These are phyloP conservation scores for Micropoecilia bifurca DNA, from an alignment of 2,797 vertebrate species.

Conservation along the genomic window DNA sequence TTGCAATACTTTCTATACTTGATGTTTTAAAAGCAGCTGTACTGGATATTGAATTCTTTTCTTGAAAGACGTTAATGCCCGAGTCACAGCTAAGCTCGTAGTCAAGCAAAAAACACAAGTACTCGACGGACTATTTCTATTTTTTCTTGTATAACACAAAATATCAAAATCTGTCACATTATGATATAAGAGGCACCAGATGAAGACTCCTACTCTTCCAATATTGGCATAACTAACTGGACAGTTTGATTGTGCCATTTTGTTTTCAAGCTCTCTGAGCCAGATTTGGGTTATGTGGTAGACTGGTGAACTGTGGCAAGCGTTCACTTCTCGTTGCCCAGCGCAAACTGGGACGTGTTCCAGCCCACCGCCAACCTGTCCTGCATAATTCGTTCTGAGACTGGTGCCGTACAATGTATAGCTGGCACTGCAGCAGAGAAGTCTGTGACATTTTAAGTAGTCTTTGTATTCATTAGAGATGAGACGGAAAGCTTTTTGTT, in stretches of 20 bases:
- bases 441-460: not conserved
- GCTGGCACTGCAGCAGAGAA: not conserved
- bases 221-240: conserved; percentile 36
- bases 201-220: conserved; percentile 63
- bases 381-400: conserved; percentile 17
- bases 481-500: not conserved
- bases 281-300: conserved; percentile 42
- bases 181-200: conserved; percentile 56
- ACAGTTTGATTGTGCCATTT: conserved; percentile 34
- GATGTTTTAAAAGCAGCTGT: not conserved
- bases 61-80: not conserved
- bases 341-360: conserved; percentile 36
- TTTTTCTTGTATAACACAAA: conserved; percentile 2
- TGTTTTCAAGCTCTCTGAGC: conserved; percentile 25
- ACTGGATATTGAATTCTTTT: not conserved
- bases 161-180: conserved; percentile 32
- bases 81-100: not conserved
- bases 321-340: conserved; percentile 20
- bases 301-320: conserved; percentile 40
- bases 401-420: not conserved
- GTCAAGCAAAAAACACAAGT: not conserved
- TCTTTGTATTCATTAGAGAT: not conserved
- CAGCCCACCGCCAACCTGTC: conserved; percentile 38
- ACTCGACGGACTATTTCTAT: not conserved
- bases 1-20: not conserved